These are phyloP conservation scores for Bactericera cockerelli DNA, from an alignment of 1,140 invertebrate genomes.

Conservation along the genomic window DNA sequence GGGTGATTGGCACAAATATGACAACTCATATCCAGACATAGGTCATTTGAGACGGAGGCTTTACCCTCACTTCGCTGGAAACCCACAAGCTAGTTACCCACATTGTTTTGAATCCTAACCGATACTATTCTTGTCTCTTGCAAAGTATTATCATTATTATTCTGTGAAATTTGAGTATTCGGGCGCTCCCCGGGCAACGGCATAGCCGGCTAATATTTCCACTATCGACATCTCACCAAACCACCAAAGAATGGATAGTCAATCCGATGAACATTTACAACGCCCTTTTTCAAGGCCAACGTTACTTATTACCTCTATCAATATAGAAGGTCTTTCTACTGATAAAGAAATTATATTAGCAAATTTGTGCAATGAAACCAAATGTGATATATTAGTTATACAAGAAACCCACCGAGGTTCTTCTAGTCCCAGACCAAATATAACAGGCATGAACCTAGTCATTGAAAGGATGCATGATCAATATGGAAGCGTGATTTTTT, in stretches of 20 bases:
- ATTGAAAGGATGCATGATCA: background rate
- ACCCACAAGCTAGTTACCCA: too few relatives aligned
- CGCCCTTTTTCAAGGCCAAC: background rate
- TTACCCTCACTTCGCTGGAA: too few relatives aligned
- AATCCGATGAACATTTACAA: too few relatives aligned
- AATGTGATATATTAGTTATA: background rate
- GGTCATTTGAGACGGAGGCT: too few relatives aligned
- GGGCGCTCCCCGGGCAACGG: too few relatives aligned
- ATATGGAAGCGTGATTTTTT: background rate
- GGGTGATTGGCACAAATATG: too few relatives aligned
- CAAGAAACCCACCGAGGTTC: background rate
- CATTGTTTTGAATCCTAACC: too few relatives aligned
- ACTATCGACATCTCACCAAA: background rate
- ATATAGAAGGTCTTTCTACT: background rate
- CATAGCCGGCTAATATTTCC: too few relatives aligned
- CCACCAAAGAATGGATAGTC: background rate
- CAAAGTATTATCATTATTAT: too few relatives aligned
- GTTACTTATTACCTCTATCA: background rate
- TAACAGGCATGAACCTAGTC: background rate
- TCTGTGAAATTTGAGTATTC: too few relatives aligned
- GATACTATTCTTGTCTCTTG: too few relatives aligned
- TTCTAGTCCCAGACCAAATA: background rate
- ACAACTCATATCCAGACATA: too few relatives aligned
- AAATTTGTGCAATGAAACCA: background rate
- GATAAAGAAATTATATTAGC: background rate